phyloP scores from a whole-genome alignment of 2,113 vertebrate species.

The Otolemur garnettii region DNA sequence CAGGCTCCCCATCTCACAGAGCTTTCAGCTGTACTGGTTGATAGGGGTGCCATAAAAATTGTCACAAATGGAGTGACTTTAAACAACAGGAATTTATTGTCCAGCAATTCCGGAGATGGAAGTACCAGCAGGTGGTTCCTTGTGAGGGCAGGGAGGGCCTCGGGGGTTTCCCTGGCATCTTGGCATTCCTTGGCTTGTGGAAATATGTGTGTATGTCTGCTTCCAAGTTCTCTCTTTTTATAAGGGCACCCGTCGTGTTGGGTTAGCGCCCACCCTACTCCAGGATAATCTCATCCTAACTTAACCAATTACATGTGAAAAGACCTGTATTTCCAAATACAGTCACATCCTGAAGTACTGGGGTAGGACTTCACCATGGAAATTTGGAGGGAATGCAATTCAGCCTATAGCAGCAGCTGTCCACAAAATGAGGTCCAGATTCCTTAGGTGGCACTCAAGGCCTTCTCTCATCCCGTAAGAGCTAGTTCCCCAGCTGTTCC shows the following conservation, averaged over 20 bases:
- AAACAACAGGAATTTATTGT: not conserved
- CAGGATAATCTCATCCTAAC: not conserved
- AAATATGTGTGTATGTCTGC: not conserved
- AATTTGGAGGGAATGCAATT: not conserved
- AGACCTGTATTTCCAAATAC: not conserved
- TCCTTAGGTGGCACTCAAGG: not conserved
- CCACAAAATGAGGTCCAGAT: not conserved
- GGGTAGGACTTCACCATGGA: not conserved
- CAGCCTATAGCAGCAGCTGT: not conserved
- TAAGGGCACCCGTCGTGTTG: not conserved
- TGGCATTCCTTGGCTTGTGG: not conserved
- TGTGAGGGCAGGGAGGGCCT: not conserved
- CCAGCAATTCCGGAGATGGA: not conserved
- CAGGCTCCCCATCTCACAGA: not conserved
- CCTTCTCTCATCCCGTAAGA: not conserved
- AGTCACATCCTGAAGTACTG: not conserved
- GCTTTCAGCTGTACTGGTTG: not conserved
- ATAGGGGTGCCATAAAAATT: not conserved
- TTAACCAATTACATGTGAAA: not conserved
- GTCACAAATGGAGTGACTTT: no score
- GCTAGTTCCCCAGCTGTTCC: not conserved
- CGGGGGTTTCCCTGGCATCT: not conserved
- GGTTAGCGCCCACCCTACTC: not conserved
- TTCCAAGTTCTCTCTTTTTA: not conserved
- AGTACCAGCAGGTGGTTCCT: rapidly evolving